Conservation (phyloP, 1,140 invertebrate genomes). For the Temnothorax curvispinosus region DNA sequence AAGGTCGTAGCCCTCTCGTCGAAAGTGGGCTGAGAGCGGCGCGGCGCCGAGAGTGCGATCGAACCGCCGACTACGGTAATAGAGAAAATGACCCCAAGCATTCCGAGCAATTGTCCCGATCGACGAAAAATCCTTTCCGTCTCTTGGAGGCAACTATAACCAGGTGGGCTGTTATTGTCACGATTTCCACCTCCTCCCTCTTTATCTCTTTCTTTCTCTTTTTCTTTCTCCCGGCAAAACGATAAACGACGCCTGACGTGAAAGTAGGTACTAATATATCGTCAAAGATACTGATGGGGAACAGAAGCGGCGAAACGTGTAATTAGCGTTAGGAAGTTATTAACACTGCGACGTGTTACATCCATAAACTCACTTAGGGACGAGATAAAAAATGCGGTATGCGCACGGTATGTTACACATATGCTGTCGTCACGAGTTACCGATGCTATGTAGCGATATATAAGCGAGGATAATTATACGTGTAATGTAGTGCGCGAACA, state of each 20-base stretch:
- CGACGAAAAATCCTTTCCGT: constrained; percentile 42
- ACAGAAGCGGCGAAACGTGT: constrained; percentile 52
- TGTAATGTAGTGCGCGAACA: constrained; percentile 13
- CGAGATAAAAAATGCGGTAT: constrained; percentile 18
- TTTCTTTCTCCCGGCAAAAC: not conserved
- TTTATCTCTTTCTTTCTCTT: not conserved
- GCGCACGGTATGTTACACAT: constrained; percentile 34
- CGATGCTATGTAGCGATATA: constrained; percentile 23
- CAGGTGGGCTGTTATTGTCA: constrained; percentile 12
- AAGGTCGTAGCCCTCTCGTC: constrained; percentile 65
- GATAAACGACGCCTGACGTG: constrained; percentile 19
- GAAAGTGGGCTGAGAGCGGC: constrained; percentile 70
- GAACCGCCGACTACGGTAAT: constrained; percentile 36
- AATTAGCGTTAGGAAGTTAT: constrained; percentile 47
- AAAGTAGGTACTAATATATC: constrained; percentile 38
- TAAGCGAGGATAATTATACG: constrained; percentile 44
- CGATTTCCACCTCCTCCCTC: not conserved
- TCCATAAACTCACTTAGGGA: constrained; percentile 29
- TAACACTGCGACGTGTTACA: constrained; percentile 48
- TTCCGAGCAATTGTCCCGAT: constrained; percentile 62
- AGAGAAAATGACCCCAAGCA: constrained; percentile 56
- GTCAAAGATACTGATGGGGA: constrained; percentile 27
- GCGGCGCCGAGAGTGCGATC: constrained; percentile 36
- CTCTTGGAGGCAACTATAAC: not conserved
- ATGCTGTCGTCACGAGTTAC: constrained; percentile 43